Evolutionary conservation across 2,113 vertebrate genomes (phyloP), one percentile per base, ranked within the genome.

Genomic region (Galemys pyrenaicus): DNA sequence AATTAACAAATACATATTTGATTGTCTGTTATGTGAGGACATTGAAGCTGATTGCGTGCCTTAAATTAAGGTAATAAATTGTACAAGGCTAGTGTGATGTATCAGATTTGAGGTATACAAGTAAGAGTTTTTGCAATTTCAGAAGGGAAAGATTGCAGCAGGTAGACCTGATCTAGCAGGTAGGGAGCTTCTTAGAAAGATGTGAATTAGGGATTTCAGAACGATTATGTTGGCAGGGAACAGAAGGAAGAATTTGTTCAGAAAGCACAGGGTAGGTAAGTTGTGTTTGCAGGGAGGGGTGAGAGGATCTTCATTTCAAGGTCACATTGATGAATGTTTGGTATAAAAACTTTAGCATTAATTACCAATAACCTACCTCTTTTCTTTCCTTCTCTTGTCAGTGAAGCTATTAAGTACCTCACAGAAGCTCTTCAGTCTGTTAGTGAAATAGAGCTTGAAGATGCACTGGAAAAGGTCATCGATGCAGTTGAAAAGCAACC

Each of bases 401-500:
- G 99, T 68, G 99, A 99, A 94, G 99, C 99, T 96, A 98, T 98
- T 22, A 99, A 97, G 75, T 99, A 99, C 71, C 98, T 99, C 19
- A 94, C 98, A 1, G 99, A 99, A 96, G 98, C 98, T 92, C 98
- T 99, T 91, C 98, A 98, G 94, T 98, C 99, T 44, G 35, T 99
- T 88, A 97, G 0, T 96, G 98, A 98, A 74, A 93, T 92, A 58
- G 99, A 99, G 41, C 97, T 99, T 82, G 99, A 99, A 11, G 97
- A 99, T 95, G 78, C 98, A 28, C 97, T 99, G 85, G 99, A 99
- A 97, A 98, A 97, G 94, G 98, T 99, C 87, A 98, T 99, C 13
- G 99, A 99, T 96, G 98, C 99, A 0, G 98, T 99, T 83, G 99
- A 99, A 94, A 99, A 99, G 73, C 99, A 99, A 51, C 99, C 99